Base-by-base conservation (phyloP, 53 echinoderm and acorn worm genomes). In the Pentamera pediparva region DNA sequence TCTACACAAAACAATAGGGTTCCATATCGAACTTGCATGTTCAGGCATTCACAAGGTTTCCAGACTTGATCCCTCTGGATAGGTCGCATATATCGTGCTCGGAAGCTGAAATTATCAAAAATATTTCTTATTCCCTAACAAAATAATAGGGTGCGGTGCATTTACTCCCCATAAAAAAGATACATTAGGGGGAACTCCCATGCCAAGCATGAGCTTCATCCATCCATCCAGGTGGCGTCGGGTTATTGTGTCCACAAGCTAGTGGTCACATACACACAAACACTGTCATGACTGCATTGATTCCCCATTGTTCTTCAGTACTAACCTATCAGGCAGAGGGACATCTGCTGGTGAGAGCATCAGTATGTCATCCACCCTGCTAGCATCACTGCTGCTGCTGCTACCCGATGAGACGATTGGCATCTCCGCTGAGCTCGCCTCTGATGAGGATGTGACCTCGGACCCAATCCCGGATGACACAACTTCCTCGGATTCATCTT, bases 271-370 rank as follows among this genome's bases (percentile, higher is more conserved):
- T n/a, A n/a, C n/a, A n/a, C n/a, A n/a, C n/a, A n/a, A n/a, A 15
- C 1, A 45, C 47, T 1, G 47, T 15, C 47, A 45, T n/a, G 13
- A 45, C 12, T 12, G n/a, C n/a, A 1, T 15, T 15, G n/a, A 12
- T n/a, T n/a, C n/a, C 12, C 47, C 47, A 45, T n/a, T n/a, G n/a
- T 11, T 25, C 34, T 30, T 32, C 7, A 9, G 19, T 47, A 11
- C 72, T 71, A 20, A 71, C 72, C 72, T 71, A 8, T 51, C 72
- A 13, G 72, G 54, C 19, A 71, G 52, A 18, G 51, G 51, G 3
- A 52, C 72, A 35, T 31, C 31, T 15, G 51, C 53, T 34, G 72
- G 72, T 3, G 72, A 71, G 1, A 71, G 24, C 72, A 71, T 71
- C 34, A 71, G 10, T 5, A 71, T 26, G 25, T 71, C 72, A 32